phyloP scores from a whole-genome alignment of 2,888 invertebrate species.

The Nemapogon koenigi region DNA sequence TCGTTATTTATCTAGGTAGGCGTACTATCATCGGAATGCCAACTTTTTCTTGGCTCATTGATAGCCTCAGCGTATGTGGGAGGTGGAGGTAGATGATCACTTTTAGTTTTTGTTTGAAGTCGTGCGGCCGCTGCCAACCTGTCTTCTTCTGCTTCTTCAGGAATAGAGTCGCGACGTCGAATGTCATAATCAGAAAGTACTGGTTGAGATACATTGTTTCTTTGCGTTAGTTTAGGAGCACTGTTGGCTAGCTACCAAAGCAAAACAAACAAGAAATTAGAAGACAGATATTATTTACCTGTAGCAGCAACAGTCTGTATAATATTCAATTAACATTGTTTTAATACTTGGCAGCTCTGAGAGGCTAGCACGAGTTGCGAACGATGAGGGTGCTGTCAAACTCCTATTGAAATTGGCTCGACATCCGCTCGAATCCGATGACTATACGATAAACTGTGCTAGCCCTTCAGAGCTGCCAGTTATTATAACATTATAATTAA shows the following conservation, averaged over 20 bases:
- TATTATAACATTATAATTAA: too few relatives aligned
- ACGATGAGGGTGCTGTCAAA: too few relatives aligned
- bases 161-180: slow-evolving; percentile 66
- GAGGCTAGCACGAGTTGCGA: too few relatives aligned
- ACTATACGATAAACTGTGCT: too few relatives aligned
- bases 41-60: slow-evolving; percentile 51
- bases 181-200: slow-evolving; percentile 65
- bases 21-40: slow-evolving; percentile 57
- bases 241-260: slow-evolving; percentile 63
- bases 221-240: slow-evolving; percentile 66
- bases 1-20: slow-evolving; percentile 37
- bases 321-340: too few relatives aligned
- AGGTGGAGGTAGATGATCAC: slow-evolving; percentile 41
- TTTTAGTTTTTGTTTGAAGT: slow-evolving; percentile 40
- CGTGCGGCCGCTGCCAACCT: slow-evolving; percentile 31
- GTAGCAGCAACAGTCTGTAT: too few relatives aligned
- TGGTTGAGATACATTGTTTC: slow-evolving; percentile 68
- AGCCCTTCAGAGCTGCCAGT: too few relatives aligned
- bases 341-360: too few relatives aligned
- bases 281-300: too few relatives aligned
- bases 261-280: too few relatives aligned
- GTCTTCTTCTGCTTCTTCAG: slow-evolving; percentile 65
- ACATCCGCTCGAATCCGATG: too few relatives aligned
- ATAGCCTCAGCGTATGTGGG: slow-evolving; percentile 51
- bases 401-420: too few relatives aligned